phyloP scores from a whole-genome alignment of 2,888 invertebrate species.

The Drosophila buzzatii region DNA sequence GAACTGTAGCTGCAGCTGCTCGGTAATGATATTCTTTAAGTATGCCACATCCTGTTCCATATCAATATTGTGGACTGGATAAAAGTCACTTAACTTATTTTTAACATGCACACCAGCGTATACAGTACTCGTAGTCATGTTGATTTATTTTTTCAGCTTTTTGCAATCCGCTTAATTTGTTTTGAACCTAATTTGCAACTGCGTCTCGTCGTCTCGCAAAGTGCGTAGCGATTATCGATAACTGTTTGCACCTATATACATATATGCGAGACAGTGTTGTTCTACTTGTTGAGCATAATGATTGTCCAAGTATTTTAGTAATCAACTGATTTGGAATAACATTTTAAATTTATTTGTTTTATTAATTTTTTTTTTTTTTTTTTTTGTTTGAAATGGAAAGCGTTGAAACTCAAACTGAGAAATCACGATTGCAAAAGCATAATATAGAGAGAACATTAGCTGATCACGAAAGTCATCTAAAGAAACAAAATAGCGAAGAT shows the following conservation, averaged over 20 bases:
- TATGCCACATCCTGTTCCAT: constrained; percentile 87
- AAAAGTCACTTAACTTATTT: constrained; percentile 86
- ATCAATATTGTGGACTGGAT: constrained; percentile 87
- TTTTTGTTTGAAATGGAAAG: constrained; percentile 16
- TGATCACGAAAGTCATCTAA: fast-evolving
- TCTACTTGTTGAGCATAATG: background rate
- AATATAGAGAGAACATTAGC: background rate
- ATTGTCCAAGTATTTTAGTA: background rate
- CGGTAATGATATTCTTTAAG: constrained; percentile 86
- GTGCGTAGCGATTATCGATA: constrained; percentile 7
- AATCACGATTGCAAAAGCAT: background rate
- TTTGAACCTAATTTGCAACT: constrained; percentile 51
- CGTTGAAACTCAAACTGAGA: constrained; percentile 29
- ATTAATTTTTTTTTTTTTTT: constrained; percentile 4
- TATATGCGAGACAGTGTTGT: background rate
- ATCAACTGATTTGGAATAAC: constrained; percentile 1
- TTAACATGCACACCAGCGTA: constrained; percentile 86
- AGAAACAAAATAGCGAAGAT: background rate
- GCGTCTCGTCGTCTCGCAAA: constrained; percentile 23
- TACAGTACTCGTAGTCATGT: constrained; percentile 61
- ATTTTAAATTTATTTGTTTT: background rate
- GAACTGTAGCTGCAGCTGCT: constrained; percentile 85
- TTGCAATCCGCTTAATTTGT: constrained; percentile 27
- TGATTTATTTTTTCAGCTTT: background rate
- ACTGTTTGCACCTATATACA: background rate